Percentiles rank a stretch among this genome's conserved stretches.
These are phyloP conservation scores for Aplodontia rufa DNA, from an alignment of 2,113 vertebrate genomes.

Conservation along the genomic window DNA sequence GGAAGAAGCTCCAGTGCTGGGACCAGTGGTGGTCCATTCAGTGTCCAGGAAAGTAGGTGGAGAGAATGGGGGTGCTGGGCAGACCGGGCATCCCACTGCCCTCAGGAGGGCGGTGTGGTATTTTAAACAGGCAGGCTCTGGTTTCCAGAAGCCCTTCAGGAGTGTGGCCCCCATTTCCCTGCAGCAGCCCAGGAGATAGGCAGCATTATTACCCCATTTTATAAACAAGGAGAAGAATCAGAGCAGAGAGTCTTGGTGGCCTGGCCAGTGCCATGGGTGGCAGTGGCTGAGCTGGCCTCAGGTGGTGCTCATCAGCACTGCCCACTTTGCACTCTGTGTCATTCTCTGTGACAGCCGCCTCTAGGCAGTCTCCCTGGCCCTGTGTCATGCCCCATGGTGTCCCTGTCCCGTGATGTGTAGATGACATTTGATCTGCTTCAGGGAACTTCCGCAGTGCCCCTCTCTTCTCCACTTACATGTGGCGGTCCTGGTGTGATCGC, in stretches of 20 bases:
- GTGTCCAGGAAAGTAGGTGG: neutral
- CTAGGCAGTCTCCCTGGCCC: neutral
- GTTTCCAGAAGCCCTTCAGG: no score
- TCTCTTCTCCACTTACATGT: neutral
- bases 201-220: neutral
- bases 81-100: neutral
- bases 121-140: neutral
- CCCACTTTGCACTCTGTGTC: neutral
- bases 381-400: neutral
- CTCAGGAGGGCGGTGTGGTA: neutral
- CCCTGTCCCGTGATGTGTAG: no score
- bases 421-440: neutral
- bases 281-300: neutral
- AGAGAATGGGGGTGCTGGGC: neutral
- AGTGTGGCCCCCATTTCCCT: neutral
- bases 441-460: neutral
- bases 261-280: neutral
- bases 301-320: neutral
- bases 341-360: neutral
- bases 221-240: neutral
- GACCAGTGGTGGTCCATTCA: no score
- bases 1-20: neutral
- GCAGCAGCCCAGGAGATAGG: neutral
- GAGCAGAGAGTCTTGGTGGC: neutral
- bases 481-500: neutral